A percentile compares a stretch with the other conserved stretches of the same genome.
Conservation (phyloP, 2,113 vertebrate species). For the Dipodomys spectabilis region DNA sequence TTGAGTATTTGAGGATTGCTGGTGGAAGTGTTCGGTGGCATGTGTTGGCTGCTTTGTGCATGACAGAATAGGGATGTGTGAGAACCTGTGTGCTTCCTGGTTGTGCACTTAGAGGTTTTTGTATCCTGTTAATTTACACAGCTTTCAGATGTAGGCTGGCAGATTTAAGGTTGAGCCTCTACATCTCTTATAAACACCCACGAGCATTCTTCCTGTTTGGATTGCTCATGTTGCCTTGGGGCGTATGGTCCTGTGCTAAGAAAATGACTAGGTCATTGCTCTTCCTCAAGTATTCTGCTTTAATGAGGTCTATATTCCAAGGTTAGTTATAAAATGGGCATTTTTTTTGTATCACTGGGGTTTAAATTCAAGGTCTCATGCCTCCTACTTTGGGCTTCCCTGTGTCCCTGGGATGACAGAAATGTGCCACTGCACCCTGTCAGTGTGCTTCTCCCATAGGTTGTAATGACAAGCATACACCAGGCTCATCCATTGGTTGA, state of each 20-base stretch:
- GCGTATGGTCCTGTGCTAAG: not conserved
- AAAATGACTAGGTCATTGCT: not conserved
- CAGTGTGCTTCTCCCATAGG: too few relatives aligned
- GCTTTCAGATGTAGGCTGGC: not conserved
- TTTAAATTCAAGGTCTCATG: too few relatives aligned
- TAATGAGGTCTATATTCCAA: not conserved
- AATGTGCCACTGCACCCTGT: too few relatives aligned
- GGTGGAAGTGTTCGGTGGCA: not conserved
- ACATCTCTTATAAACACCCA: not conserved
- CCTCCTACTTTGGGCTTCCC: too few relatives aligned
- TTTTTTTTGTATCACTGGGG: not conserved
- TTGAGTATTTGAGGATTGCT: not conserved
- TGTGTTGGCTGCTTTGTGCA: not conserved
- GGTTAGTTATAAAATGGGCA: not conserved
- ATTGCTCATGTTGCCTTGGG: constrained; percentile 24
- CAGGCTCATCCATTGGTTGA: too few relatives aligned
- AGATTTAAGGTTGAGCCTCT: not conserved
- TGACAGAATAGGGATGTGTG: not conserved
- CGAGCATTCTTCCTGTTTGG: not conserved
- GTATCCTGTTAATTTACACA: not conserved
- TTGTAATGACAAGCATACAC: too few relatives aligned
- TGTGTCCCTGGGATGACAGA: too few relatives aligned
- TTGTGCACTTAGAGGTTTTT: not conserved
- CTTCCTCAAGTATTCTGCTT: not conserved
- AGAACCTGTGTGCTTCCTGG: not conserved